These are phyloP conservation scores for human DNA, from an alignment of 2,113 vertebrate species.

Conservation along the genomic window DNA sequence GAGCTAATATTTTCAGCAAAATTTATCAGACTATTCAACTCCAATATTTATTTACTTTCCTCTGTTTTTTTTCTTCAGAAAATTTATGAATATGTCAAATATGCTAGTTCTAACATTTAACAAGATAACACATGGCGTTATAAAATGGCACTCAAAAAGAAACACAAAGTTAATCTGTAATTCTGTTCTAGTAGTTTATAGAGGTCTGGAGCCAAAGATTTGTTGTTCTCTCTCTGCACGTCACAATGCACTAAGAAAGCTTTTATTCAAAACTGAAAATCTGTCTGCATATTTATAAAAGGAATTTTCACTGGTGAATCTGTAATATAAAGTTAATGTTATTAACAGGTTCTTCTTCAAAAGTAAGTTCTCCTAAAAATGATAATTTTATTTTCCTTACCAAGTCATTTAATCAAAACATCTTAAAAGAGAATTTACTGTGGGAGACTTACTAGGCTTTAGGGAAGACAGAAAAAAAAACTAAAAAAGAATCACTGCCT, in stretches of 20 bases:
- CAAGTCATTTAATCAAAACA: constrained; percentile 8
- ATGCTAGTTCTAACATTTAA: constrained; percentile 63
- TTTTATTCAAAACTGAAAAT: background rate
- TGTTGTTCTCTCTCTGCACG: background rate
- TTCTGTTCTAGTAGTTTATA: constrained; percentile 41
- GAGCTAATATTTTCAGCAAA: constrained; percentile 36
- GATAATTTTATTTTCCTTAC: background rate
- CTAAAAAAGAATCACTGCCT: background rate
- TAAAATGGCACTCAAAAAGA: constrained; percentile 52
- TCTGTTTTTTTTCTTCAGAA: constrained; percentile 53
- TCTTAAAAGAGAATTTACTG: background rate
- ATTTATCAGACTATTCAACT: constrained; percentile 45
- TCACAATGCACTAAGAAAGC: background rate
- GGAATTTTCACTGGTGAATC: background rate
- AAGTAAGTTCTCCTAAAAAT: background rate
- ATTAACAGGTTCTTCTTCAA: background rate
- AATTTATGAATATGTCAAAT: constrained; percentile 60
- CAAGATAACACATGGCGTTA: constrained; percentile 52
- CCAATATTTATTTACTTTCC: constrained; percentile 68
- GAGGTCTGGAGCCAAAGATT: background rate
- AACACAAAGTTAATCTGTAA: constrained; percentile 45
- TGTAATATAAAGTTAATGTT: background rate
- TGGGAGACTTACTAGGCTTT: background rate
- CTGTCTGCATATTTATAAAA: background rate
- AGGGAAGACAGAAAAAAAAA: background rate